Evolutionary conservation across 1,140 invertebrate species (phyloP).

Genomic region (Danaus melanippus): DNA sequence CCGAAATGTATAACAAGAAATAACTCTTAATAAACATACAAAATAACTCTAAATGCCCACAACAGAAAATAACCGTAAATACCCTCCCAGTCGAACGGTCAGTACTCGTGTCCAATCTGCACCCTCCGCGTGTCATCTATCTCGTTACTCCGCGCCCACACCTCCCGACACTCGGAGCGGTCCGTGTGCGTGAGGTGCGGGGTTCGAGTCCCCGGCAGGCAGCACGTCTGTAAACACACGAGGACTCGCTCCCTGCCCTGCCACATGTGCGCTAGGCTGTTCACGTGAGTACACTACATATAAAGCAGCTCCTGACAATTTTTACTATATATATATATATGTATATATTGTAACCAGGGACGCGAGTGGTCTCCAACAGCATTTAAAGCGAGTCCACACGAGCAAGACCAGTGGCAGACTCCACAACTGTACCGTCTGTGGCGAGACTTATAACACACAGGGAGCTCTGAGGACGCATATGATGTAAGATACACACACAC

Average conservation of each 20-base stretch:
- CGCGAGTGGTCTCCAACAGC: constrained; percentile 38
- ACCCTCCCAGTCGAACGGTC: constrained; percentile 44
- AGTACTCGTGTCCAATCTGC: constrained; percentile 36
- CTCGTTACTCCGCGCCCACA: constrained; percentile 32
- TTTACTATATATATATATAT: not conserved
- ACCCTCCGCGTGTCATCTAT: constrained; percentile 39
- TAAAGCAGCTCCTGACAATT: no score
- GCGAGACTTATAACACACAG: constrained; percentile 34
- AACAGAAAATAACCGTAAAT: not conserved
- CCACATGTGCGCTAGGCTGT: constrained; percentile 41
- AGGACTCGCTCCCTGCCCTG: constrained; percentile 25
- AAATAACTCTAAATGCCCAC: no score
- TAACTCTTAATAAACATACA: no score
- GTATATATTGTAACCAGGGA: constrained; percentile 19
- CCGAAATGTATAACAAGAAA: no score
- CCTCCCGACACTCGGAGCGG: constrained; percentile 22
- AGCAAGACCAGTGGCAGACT: constrained; percentile 23
- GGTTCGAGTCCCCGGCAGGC: constrained; percentile 17
- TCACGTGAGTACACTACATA: constrained; percentile 27
- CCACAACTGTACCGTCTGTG: constrained; percentile 39
- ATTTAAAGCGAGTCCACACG: constrained; percentile 40
- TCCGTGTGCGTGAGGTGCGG: constrained; percentile 28
- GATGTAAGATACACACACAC: constrained; percentile 31
- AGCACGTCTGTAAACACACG: constrained; percentile 11
- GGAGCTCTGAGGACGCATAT: constrained; percentile 45